phyloP scores from a whole-genome alignment of 2,797 vertebrate species.

The Rousettus madagascariensis region DNA sequence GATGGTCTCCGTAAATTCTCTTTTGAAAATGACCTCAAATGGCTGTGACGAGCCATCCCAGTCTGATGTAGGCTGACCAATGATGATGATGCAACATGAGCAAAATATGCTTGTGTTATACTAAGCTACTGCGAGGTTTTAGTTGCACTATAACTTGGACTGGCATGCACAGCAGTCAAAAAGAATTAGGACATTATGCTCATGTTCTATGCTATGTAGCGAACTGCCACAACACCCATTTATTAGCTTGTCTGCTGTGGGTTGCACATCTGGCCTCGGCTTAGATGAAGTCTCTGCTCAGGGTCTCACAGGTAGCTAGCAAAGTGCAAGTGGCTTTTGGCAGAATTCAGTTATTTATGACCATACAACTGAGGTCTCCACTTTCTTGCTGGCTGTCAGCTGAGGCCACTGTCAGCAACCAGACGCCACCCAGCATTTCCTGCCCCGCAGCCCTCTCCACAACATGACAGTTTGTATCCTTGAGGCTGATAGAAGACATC shows the following conservation, averaged over 20 bases:
- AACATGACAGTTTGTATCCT: not conserved
- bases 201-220: not conserved
- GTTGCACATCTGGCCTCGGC: not conserved
- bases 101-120: not conserved
- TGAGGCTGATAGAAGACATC: not conserved
- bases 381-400: not conserved
- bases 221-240: not conserved
- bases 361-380: not conserved
- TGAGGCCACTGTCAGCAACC: not conserved
- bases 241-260: not conserved
- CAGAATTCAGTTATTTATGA: not conserved
- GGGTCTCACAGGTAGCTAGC: not conserved
- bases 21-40: not conserved
- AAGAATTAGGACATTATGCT: not conserved
- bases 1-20: not conserved
- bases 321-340: too few relatives aligned
- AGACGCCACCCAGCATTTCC: accelerated
- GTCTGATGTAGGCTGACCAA: not conserved
- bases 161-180: too few relatives aligned
- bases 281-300: not conserved
- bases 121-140: not conserved
- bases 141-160: not conserved
- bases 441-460: not conserved
- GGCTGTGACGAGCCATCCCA: accelerated
- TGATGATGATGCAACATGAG: accelerated